Evolutionary conservation across 2,888 invertebrate genomes (phyloP), one percentile per base, ranked within the genome.

Genomic region (Lasioglossum calceatum): DNA sequence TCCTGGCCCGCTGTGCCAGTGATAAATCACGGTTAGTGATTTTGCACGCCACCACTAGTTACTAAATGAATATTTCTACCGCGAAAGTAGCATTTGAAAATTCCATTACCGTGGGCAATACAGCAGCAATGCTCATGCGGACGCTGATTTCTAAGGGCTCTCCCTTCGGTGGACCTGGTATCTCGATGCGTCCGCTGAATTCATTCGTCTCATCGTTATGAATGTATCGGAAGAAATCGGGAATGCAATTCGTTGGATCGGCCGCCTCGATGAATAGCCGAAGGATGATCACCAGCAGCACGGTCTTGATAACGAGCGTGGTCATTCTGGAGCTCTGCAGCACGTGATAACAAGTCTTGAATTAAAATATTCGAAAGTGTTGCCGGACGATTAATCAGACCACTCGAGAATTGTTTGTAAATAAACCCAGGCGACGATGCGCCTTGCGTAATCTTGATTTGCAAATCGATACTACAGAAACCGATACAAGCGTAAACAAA

Each of bases 221-320:
- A 74, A 87, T 74, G 71, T 94, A 94, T 39, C 88, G 89, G 81
- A 94, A 95, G 54, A 91, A 92, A 67, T 92, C 80, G 23, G 93
- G 91, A 80, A 27, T 39, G 5, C 94, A 94, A 4, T 93, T 91
- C 5, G 91, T 89, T 70, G 92, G 91, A 16, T 83, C 81, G 19
- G 73, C 36, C 39, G 58, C 85, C 4, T 77, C 50, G 64, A 64
- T 39, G 42, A 87, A 44, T 27, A 81, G 74, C 7, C 58, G 58
- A 39, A 90, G n/a, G 39, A 91, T 23, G 14, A 76, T 76, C n/a
- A 77, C 19, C 42, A 90, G 16, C 14, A 88, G 76, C 64, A 75
- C 73, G 10, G 61, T 61, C 42, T 80, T 81, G 32, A 85, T 10
- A 54, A 75, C 50, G 10, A 58, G 47, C 54, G 39, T 71, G 32